Conservation (phyloP, 2,888 invertebrate species). For the Psylliodes chrysocephalus region DNA sequence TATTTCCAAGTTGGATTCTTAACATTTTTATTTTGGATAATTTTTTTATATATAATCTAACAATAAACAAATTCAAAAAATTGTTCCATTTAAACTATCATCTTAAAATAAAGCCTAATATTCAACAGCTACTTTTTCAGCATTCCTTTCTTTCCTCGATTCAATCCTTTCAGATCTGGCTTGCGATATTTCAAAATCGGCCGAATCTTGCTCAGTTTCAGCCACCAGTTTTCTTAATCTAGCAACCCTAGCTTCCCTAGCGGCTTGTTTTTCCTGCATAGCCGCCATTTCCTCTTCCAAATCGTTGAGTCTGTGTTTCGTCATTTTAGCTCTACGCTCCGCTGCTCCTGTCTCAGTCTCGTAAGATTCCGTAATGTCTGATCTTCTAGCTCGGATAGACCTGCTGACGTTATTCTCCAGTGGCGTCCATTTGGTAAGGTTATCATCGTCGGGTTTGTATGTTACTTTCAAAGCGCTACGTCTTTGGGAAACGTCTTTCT, state of each 20-base stretch:
- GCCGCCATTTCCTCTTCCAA: constrained; percentile 82
- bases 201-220: constrained; percentile 67
- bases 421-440: constrained; percentile 70
- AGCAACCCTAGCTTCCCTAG: constrained; percentile 77
- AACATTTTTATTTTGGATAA: no score
- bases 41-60: no score
- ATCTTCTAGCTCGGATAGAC: constrained; percentile 30
- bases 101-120: neutral
- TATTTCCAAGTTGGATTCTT: no score
- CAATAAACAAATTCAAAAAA: no score
- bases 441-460: constrained; percentile 49
- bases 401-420: constrained; percentile 59
- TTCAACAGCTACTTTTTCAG: constrained; percentile 44
- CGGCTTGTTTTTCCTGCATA: constrained; percentile 74
- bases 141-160: constrained; percentile 50
- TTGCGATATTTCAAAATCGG: constrained; percentile 54
- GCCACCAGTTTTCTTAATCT: constrained; percentile 76
- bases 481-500: constrained; percentile 55
- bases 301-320: constrained; percentile 74
- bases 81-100: no score
- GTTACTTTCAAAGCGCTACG: constrained; percentile 62
- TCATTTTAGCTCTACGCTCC: constrained; percentile 71
- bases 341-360: constrained; percentile 72
- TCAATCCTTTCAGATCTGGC: constrained; percentile 47
- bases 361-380: constrained; percentile 51